Conservation (phyloP, 2,888 invertebrate species). For the Limnephilus auricula region DNA sequence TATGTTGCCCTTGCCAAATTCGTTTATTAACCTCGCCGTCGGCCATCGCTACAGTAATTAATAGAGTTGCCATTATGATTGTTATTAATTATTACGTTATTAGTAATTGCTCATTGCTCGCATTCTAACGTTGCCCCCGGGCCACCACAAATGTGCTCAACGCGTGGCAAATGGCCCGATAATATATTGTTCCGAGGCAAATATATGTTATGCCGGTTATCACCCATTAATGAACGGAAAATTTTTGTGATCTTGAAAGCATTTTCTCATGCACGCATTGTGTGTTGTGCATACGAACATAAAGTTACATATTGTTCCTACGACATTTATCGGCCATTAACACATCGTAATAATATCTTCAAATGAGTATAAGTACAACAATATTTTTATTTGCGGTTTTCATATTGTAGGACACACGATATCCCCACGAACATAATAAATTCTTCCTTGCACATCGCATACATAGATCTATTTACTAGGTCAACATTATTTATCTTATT, state of each 20-base stretch:
- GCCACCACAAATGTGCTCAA: neutral
- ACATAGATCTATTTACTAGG: neutral
- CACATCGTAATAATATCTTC: neutral
- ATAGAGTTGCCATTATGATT: slow-evolving; percentile 1
- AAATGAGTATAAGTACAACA: neutral
- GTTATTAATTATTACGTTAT: too few species aligned
- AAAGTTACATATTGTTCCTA: neutral
- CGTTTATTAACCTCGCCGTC: slow-evolving; percentile 10
- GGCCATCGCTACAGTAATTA: slow-evolving; percentile 4
- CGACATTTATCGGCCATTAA: neutral
- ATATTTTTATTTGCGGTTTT: neutral
- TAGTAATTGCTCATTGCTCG: slow-evolving; percentile 17
- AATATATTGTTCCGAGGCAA: slow-evolving; percentile 9
- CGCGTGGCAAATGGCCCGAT: neutral
- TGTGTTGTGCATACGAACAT: neutral
- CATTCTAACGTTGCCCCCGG: slow-evolving; percentile 5
- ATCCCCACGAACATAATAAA: neutral
- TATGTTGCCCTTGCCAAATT: neutral
- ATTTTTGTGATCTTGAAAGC: slow-evolving; percentile 23
- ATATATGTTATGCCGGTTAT: slow-evolving; percentile 8
- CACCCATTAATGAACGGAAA: slow-evolving; percentile 31
- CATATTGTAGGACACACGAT: neutral
- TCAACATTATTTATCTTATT: neutral
- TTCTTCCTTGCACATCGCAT: neutral
- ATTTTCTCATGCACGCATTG: neutral